These are phyloP conservation scores for Aromia moschata DNA, from an alignment of 2,888 invertebrate genomes.

Conservation along the genomic window DNA sequence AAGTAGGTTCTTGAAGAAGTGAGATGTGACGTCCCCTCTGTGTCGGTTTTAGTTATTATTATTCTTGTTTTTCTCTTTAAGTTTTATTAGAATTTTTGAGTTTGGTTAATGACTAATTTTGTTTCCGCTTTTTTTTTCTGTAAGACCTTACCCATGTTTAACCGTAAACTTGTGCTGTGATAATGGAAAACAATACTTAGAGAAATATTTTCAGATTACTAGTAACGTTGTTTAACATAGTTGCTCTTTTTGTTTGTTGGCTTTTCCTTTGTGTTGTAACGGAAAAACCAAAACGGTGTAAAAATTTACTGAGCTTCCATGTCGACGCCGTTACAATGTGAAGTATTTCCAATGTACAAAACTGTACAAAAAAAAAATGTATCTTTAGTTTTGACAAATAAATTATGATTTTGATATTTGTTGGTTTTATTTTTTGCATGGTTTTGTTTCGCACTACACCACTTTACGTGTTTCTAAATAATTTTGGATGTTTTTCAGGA, in stretches of 20 bases:
- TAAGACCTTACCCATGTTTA: conserved; percentile 10
- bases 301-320: neutral
- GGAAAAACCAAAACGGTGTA: neutral
- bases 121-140: conserved; percentile 1
- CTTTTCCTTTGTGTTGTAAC: conserved; percentile 25
- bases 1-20: conserved; percentile 59
- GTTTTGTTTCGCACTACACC: conserved; percentile 17
- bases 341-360: conserved; percentile 13
- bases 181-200: conserved; percentile 44
- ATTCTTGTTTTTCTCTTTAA: conserved; percentile 1
- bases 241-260: conserved; percentile 23
- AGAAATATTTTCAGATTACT: conserved; percentile 39
- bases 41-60: conserved; percentile 16
- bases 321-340: neutral
- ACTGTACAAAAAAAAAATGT: conserved; percentile 22
- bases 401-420: conserved; percentile 41
- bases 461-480: conserved; percentile 4
- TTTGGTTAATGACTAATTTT: conserved; percentile 4
- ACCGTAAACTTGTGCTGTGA: conserved; percentile 44
- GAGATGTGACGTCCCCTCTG: conserved; percentile 32
- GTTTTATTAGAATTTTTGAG: neutral
- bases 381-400: conserved; percentile 35
- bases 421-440: conserved; percentile 42
- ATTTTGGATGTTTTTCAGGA: conserved; percentile 37
- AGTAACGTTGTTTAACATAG: conserved; percentile 17